phyloP scores from a whole-genome alignment of 2,113 vertebrate species.

The Loxodonta africana region DNA sequence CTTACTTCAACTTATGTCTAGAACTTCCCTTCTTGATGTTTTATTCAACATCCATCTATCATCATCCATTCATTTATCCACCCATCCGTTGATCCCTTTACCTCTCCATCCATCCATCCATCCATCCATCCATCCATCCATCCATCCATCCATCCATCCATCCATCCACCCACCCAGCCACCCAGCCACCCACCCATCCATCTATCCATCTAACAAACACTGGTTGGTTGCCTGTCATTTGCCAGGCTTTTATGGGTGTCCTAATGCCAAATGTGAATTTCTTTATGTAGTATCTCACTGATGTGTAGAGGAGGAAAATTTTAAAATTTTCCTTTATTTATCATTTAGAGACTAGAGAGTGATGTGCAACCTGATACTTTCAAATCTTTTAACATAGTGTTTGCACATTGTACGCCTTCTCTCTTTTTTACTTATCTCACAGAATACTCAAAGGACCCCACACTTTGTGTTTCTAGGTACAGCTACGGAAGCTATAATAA shows the following conservation, averaged over 20 bases:
- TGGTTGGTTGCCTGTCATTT: neutral
- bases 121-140: neutral
- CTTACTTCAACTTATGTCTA: neutral
- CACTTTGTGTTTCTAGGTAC: neutral
- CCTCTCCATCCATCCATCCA: neutral
- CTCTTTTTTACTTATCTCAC: neutral
- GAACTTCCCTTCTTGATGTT: neutral
- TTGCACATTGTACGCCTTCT: neutral
- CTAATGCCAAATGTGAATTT: neutral
- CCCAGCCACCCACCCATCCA: neutral
- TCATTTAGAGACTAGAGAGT: neutral
- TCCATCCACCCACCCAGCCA: neutral
- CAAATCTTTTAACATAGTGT: slow-evolving; percentile 22
- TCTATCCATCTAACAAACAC: neutral
- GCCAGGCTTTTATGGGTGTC: neutral
- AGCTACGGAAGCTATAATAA: neutral
- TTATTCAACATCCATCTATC: neutral
- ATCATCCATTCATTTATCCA: neutral
- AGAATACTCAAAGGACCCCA: neutral
- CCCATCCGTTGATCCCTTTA: too few relatives aligned
- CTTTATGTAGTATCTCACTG: neutral
- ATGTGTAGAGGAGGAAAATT: neutral
- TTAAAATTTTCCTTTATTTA: neutral
- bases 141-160: neutral
- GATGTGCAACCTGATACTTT: neutral